Percentiles rank a stretch among this genome's conserved stretches.
These are phyloP conservation scores for Anoplius nigerrimus DNA, from an alignment of 2,888 invertebrate genomes.

Conservation along the genomic window DNA sequence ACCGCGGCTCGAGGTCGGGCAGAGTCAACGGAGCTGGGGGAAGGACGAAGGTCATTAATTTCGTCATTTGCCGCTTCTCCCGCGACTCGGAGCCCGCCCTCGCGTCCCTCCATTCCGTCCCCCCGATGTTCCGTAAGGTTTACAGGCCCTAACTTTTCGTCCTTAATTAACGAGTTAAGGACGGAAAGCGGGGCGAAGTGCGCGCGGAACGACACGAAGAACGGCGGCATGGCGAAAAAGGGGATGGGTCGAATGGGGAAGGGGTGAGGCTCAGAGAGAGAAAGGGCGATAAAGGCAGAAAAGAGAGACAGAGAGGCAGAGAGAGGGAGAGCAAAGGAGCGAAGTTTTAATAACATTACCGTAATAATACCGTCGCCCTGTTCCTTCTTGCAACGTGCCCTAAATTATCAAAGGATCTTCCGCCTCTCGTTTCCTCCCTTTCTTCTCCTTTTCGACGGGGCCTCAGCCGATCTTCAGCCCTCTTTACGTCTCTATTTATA, in stretches of 20 bases:
- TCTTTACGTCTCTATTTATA: background rate
- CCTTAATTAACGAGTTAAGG: constrained; percentile 67
- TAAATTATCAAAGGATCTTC: constrained; percentile 61
- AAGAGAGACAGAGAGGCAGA: background rate
- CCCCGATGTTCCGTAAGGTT: constrained; percentile 62
- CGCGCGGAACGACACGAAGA: constrained; percentile 2
- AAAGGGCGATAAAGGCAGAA: background rate
- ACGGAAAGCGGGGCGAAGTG: constrained; percentile 37
- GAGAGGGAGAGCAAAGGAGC: constrained; percentile 40
- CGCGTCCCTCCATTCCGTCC: background rate
- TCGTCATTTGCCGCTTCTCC: constrained; percentile 62
- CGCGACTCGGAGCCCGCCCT: background rate
- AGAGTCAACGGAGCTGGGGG: too few relatives aligned
- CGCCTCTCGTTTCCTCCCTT: constrained; percentile 23
- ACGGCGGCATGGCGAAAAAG: background rate
- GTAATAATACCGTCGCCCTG: constrained; percentile 59
- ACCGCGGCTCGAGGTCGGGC: too few relatives aligned
- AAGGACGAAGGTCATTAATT: constrained; percentile 52
- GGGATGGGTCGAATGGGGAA: background rate
- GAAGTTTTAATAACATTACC: constrained; percentile 67
- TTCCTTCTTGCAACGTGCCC: constrained; percentile 52
- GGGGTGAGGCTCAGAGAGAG: background rate
- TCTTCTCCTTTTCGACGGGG: background rate
- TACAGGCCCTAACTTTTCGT: constrained; percentile 65
- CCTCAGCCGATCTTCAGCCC: background rate